These are phyloP conservation scores for Aphis gossypii DNA, from an alignment of 1,140 invertebrate species.

Conservation along the genomic window DNA sequence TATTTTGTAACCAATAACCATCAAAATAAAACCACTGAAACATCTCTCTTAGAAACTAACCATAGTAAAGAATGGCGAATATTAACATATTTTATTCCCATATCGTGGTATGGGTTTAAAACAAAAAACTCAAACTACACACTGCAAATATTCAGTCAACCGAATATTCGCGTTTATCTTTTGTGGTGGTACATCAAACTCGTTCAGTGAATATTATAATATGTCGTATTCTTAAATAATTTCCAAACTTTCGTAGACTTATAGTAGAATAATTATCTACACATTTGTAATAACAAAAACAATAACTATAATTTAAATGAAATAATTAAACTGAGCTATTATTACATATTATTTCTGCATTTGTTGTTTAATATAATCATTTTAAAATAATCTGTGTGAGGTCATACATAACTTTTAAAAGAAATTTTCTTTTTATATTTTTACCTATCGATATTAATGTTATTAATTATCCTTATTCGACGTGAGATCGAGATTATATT, in stretches of 20 bases:
- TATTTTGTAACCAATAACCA: neutral
- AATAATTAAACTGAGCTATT: neutral
- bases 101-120: neutral
- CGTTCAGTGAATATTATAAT: neutral
- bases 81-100: neutral
- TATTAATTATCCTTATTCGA: neutral
- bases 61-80: neutral
- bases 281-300: neutral
- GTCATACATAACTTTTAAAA: neutral
- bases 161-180: neutral
- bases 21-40: neutral
- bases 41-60: neutral
- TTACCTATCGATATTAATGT: neutral
- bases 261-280: neutral
- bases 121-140: neutral
- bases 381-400: neutral
- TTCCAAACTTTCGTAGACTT: neutral
- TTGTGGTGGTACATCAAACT: neutral
- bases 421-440: neutral
- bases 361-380: neutral
- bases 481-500: neutral
- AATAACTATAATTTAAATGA: neutral
- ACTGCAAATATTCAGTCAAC: neutral
- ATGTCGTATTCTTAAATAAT: neutral
- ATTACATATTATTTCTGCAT: neutral